Percentiles rank a stretch among this genome's conserved stretches.
These are phyloP conservation scores for Tiliacea aurago DNA, from an alignment of 2,888 invertebrate species.

Conservation along the genomic window DNA sequence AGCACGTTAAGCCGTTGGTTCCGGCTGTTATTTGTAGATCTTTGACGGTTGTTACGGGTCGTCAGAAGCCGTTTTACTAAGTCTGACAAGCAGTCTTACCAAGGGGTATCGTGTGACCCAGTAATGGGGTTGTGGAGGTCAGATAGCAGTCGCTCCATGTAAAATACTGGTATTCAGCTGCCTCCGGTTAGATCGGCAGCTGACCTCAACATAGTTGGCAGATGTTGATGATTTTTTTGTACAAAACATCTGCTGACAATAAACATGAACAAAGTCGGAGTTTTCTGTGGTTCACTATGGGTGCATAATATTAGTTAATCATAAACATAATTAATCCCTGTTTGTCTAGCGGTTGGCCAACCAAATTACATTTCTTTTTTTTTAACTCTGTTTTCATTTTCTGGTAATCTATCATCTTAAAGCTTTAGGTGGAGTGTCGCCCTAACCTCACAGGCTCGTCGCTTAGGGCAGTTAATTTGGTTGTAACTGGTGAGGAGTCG, in stretches of 20 bases:
- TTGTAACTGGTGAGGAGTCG: conserved; percentile 35
- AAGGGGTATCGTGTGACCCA: too few relatives aligned
- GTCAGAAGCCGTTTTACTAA: too few relatives aligned
- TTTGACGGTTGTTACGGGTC: too few relatives aligned
- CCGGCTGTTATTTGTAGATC: too few relatives aligned
- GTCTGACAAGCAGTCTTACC: too few relatives aligned
- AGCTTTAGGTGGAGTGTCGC: conserved; percentile 12
- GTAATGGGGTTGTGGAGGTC: too few relatives aligned
- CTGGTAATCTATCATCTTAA: background rate
- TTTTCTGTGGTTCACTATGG: background rate
- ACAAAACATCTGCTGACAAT: background rate
- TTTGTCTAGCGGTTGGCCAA: background rate
- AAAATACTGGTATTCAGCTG: too few relatives aligned
- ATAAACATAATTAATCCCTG: background rate
- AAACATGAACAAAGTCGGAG: background rate
- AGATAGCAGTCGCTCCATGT: too few relatives aligned
- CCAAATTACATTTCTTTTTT: background rate
- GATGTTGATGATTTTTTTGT: too few relatives aligned
- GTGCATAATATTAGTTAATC: background rate
- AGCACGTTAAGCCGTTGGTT: too few relatives aligned
- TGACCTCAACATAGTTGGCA: too few relatives aligned
- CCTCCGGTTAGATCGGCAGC: too few relatives aligned
- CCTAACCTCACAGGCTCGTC: conserved; percentile 32
- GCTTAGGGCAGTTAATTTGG: conserved; percentile 47
- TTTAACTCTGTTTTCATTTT: background rate